Conservation (phyloP, 2,113 vertebrate species). For the Sphaerodactylus townsendi region DNA sequence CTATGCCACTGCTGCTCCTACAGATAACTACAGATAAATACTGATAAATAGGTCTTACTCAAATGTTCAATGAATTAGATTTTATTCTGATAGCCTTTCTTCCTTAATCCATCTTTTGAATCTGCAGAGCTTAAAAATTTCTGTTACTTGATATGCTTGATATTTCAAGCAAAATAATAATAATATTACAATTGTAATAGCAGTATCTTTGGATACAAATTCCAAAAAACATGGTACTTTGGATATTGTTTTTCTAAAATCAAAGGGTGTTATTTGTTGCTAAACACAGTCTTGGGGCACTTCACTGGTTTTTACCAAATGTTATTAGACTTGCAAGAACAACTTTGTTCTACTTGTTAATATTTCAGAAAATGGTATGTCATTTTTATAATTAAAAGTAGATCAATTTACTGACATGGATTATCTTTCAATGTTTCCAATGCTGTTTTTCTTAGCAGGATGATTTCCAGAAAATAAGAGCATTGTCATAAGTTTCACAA, state of each 20-base stretch:
- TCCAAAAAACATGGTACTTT: background rate
- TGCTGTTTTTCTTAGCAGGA: background rate
- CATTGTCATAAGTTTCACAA: background rate
- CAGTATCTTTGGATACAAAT: background rate
- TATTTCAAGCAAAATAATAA: background rate
- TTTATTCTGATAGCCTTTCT: background rate
- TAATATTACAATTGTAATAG: background rate
- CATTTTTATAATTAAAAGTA: background rate
- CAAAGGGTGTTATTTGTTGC: background rate
- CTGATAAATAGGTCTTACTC: background rate
- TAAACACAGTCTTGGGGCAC: background rate
- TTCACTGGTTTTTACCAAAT: background rate
- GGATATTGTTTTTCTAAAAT: background rate
- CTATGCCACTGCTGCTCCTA: too few species aligned
- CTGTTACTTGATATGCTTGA: background rate
- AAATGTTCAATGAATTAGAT: background rate
- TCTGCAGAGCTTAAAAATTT: background rate
- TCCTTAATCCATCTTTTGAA: background rate
- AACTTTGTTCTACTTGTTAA: background rate
- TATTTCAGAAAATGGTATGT: background rate
- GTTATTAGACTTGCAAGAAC: background rate
- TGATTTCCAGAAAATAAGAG: background rate
- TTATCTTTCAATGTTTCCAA: background rate
- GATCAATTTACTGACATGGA: background rate
- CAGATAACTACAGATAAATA: background rate